Percentiles rank a stretch among this genome's conserved stretches.
Conservation (phyloP, 2,888 invertebrate genomes). For the Ectemnius continuus region DNA sequence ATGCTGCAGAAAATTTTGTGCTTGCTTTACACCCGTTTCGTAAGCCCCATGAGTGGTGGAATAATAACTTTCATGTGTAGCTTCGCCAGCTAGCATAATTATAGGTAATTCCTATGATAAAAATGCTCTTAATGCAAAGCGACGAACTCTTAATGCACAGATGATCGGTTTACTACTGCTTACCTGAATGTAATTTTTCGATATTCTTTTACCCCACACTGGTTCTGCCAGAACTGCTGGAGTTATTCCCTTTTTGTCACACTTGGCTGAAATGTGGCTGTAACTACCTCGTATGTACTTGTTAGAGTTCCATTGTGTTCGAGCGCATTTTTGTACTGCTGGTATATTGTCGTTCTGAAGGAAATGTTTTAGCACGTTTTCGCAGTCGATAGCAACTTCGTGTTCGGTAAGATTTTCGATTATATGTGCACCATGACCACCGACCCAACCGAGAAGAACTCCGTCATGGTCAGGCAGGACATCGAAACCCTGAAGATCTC, state of each 20-base stretch:
- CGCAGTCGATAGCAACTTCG: conserved; percentile 79
- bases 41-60: conserved; percentile 86
- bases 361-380: conserved; percentile 79
- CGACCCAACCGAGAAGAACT: conserved; percentile 84
- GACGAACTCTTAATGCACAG: not conserved
- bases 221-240: conserved; percentile 77
- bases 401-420: conserved; percentile 80
- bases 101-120: conserved; percentile 76
- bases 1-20: conserved; percentile 75
- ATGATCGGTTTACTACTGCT: conserved; percentile 5
- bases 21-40: conserved; percentile 81
- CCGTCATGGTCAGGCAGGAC: conserved; percentile 78
- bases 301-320: conserved; percentile 81
- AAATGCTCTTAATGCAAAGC: not conserved
- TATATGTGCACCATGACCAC: conserved; percentile 81
- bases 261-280: conserved; percentile 80
- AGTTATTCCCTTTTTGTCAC: conserved; percentile 77
- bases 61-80: conserved; percentile 81
- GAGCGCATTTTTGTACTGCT: conserved; percentile 76
- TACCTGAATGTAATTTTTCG: conserved; percentile 58
- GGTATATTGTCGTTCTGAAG: conserved; percentile 78
- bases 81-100: conserved; percentile 84
- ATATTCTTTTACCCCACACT: conserved; percentile 70
- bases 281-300: conserved; percentile 81
- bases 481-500: conserved; percentile 84